phyloP scores from a whole-genome alignment of 2,797 vertebrate genomes.

The Sebastes oblongus region DNA sequence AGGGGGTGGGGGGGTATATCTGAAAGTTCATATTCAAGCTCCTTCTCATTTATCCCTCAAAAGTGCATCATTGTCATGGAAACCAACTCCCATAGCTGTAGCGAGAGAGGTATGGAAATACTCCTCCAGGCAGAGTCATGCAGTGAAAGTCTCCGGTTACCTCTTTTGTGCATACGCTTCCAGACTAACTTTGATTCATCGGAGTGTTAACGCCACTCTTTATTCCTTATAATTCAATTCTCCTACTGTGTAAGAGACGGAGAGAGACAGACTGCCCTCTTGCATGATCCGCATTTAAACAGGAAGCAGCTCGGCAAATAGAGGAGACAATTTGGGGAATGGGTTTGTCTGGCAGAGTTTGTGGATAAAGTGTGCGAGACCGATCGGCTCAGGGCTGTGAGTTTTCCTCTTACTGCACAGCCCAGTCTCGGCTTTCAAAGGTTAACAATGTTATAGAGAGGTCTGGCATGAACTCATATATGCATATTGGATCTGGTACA shows the following conservation, averaged over 20 bases:
- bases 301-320: conserved; percentile 15
- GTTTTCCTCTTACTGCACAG: neutral
- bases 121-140: conserved; percentile 1
- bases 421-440: conserved; percentile 17
- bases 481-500: conserved; percentile 1
- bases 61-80: conserved; percentile 69
- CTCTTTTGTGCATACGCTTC: conserved; percentile 18
- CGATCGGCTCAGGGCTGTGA: conserved; percentile 1
- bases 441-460: conserved; percentile 39
- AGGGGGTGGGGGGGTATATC: neutral
- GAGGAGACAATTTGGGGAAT: conserved; percentile 8
- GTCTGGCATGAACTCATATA: conserved; percentile 46
- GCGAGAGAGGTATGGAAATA: conserved; percentile 11
- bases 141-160: conserved; percentile 35
- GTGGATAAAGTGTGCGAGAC: neutral
- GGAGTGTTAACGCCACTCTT: conserved; percentile 36
- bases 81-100: conserved; percentile 48
- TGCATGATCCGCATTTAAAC: conserved; percentile 9
- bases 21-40: conserved; percentile 42
- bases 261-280: conserved; percentile 9
- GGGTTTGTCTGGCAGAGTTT: conserved; percentile 18
- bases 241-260: conserved; percentile 13
- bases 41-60: conserved; percentile 39
- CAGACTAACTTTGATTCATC: conserved; percentile 54
- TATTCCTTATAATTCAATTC: conserved; percentile 52